Percentiles rank a stretch among this genome's conserved stretches.
phyloP scores from a whole-genome alignment of 2,888 invertebrate genomes.

The Opisthograptis luteolata region DNA sequence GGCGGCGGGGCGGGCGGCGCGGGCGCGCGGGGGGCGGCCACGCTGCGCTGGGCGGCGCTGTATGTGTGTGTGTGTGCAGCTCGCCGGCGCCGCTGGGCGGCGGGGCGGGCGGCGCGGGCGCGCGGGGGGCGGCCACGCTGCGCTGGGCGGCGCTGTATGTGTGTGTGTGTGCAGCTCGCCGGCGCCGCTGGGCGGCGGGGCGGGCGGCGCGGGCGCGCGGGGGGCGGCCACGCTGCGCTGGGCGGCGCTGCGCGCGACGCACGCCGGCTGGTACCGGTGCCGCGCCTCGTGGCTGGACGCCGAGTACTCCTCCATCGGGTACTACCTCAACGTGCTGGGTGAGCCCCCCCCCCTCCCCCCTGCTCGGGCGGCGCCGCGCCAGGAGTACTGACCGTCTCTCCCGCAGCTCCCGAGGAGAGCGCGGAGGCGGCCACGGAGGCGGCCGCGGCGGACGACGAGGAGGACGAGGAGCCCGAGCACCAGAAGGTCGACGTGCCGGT shows the following conservation, averaged over 20 bases:
- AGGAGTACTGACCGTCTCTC: too few relatives aligned
- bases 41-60: too few relatives aligned
- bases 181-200: conserved; percentile 52
- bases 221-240: conserved; percentile 91
- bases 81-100: too few relatives aligned
- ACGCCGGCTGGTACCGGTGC: conserved; percentile 97
- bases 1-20: too few relatives aligned
- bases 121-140: too few relatives aligned
- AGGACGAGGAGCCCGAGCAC: conserved; percentile 61
- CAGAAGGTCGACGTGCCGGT: conserved; percentile 92
- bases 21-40: too few relatives aligned
- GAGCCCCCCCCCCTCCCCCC: conserved; percentile 80
- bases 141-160: too few relatives aligned
- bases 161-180: conserved; percentile 56
- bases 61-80: too few relatives aligned
- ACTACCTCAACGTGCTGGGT: conserved; percentile 95
- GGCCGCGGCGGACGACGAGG: conserved; percentile 52
- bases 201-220: conserved; percentile 45
- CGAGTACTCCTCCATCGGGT: conserved; percentile 95
- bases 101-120: too few relatives aligned
- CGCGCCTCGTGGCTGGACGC: conserved; percentile 92
- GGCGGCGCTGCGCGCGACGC: conserved; percentile 89
- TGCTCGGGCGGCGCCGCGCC: too few relatives aligned
- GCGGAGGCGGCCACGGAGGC: conserved; percentile 53
- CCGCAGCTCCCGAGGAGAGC: conserved; percentile 57